Percentiles rank a stretch among this genome's conserved stretches.
phyloP scores from a whole-genome alignment of 1,140 invertebrate genomes.

The Mesaphorura yosii region DNA sequence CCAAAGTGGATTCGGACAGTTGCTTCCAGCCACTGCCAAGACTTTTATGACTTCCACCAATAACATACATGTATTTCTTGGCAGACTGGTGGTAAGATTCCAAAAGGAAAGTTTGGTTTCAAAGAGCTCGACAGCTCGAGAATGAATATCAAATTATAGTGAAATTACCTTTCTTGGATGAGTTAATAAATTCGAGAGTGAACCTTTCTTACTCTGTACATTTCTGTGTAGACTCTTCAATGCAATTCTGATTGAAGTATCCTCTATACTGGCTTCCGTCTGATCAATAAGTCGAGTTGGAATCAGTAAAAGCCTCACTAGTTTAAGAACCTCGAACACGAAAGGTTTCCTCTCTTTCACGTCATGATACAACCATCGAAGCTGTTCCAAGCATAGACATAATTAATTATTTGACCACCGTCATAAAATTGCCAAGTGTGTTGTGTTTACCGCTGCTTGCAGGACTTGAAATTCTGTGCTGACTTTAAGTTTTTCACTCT shows the following conservation, averaged over 20 bases:
- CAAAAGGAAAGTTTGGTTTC: too few species aligned
- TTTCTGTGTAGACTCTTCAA: conserved; percentile 69
- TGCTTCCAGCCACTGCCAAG: conserved; percentile 39
- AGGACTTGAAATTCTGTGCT: conserved; percentile 77
- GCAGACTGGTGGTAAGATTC: conserved; percentile 44
- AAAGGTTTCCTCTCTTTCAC: conserved; percentile 62
- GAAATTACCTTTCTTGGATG: conserved; percentile 47
- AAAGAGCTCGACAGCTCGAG: too few species aligned
- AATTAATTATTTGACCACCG: too few species aligned
- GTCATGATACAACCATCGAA: conserved; percentile 81
- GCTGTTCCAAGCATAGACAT: too few species aligned
- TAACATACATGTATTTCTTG: conserved; percentile 77
- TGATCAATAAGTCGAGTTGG: conserved; percentile 67
- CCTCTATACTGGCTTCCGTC: conserved; percentile 64
- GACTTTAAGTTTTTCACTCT: conserved; percentile 78
- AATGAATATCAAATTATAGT: background rate
- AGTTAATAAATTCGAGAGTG: conserved; percentile 59
- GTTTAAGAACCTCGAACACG: conserved; percentile 73
- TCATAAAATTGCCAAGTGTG: too few species aligned
- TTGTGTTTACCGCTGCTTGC: background rate
- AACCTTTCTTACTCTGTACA: conserved; percentile 61
- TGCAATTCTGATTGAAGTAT: conserved; percentile 67
- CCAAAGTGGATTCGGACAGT: conserved; percentile 24
- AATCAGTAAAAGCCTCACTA: conserved; percentile 73
- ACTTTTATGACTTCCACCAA: conserved; percentile 78